Evolutionary conservation across 2,113 vertebrate genomes (phyloP).

Genomic region (Phylloscopus trochiloides): DNA sequence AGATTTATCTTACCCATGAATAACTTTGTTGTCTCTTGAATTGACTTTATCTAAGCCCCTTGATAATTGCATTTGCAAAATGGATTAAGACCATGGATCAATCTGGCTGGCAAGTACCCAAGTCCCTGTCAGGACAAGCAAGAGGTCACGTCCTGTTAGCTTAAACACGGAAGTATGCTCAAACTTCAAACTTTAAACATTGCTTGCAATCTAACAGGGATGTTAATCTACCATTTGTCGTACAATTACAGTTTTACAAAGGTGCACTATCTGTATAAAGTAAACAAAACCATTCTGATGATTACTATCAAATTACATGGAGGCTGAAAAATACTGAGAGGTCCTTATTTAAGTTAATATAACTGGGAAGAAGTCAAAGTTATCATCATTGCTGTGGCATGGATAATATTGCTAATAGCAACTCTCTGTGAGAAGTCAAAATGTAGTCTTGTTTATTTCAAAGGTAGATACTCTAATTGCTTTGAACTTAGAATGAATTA

Average conservation of each 20-base stretch:
- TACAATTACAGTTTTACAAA: background rate
- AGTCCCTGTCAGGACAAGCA: background rate
- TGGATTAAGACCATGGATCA: constrained; percentile 47
- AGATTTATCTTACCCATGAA: background rate
- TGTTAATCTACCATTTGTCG: background rate
- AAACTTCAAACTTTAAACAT: background rate
- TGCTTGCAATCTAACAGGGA: background rate
- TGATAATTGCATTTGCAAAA: constrained; percentile 52
- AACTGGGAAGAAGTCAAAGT: background rate
- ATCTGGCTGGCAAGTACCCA: background rate
- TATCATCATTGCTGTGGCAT: background rate
- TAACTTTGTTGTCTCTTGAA: constrained; percentile 30
- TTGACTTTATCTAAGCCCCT: constrained; percentile 31
- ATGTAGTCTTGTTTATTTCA: background rate
- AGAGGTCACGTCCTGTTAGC: background rate
- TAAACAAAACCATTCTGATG: background rate
- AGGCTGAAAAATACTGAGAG: background rate
- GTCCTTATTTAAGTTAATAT: background rate
- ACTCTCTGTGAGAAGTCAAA: background rate
- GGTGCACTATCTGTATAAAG: background rate
- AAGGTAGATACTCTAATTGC: background rate
- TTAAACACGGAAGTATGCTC: background rate
- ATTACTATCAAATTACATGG: background rate
- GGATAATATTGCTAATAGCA: background rate
- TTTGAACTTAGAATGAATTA: background rate